Evolutionary conservation across 35 echinoderm and acorn worm species (phyloP).

Genomic region (Acanthaster planci): DNA sequence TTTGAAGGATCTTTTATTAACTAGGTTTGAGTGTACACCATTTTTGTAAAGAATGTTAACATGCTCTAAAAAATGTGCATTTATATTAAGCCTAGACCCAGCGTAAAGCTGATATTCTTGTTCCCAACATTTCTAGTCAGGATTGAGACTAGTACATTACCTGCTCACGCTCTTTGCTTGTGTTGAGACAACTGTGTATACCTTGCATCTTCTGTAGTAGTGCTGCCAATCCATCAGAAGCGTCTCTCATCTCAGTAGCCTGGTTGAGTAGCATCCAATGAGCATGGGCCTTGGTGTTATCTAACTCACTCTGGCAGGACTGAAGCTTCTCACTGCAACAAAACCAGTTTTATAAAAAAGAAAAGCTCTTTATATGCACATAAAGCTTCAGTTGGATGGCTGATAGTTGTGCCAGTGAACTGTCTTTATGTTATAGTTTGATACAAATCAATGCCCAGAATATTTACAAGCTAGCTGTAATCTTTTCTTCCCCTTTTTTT

Average conservation of each 20-base stretch:
- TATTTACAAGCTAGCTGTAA: too few relatives aligned
- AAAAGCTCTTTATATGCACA: background rate
- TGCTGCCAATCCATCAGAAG: constrained; percentile 13
- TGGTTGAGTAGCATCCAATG: constrained; percentile 73
- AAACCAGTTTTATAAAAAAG: background rate
- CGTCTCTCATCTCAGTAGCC: constrained; percentile 60
- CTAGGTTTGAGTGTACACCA: too few relatives aligned
- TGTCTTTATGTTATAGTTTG: too few relatives aligned
- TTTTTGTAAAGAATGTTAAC: too few relatives aligned
- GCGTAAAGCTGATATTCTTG: too few relatives aligned
- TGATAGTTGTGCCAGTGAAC: background rate
- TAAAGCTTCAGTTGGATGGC: background rate
- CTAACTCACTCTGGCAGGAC: constrained; percentile 51
- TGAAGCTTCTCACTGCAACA: constrained; percentile 55
- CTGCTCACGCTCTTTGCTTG: background rate
- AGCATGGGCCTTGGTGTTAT: constrained; percentile 63
- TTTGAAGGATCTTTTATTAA: too few relatives aligned
- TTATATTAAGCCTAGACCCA: too few relatives aligned
- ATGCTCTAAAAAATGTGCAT: too few relatives aligned
- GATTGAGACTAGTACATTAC: background rate
- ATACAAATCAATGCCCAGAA: too few relatives aligned
- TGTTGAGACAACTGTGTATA: background rate
- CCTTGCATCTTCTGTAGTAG: constrained; percentile 14
- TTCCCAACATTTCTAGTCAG: too few relatives aligned
- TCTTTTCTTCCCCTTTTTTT: too few relatives aligned